Base-by-base conservation (phyloP, 1,140 invertebrate species). In the Rhagoletis pomonella region DNA sequence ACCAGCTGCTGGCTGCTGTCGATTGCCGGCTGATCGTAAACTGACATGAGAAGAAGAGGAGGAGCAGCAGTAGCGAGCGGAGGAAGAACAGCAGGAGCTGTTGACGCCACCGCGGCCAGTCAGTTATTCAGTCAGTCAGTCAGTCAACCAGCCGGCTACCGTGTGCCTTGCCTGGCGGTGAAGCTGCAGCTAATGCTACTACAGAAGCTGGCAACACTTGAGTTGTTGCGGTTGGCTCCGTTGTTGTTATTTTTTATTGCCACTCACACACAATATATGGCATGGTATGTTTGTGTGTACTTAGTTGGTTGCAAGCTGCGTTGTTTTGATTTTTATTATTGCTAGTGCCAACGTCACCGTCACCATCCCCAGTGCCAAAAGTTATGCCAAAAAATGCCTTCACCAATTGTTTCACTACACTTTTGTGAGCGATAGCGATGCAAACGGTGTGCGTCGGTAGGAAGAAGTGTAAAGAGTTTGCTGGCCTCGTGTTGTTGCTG, bases 21-120 rank as follows among this genome's bases (percentile, higher is more conserved):
- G 69, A 19, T 77, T 77, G 69, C 69, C 73, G n/a, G 73, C 73
- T 81, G 73, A 81, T 81, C 73, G 47, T 81, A 81, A 81, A 81
- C 73, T 81, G 73, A 55, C 73, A 55, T 14, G 44, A 69, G 67
- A 4, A n/a, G 7, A 17, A 14, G 67, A 69, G 10, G 67, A 69
- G 39, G 5, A 7, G 5, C 10, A 10, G 50, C 50, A 10, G 50
- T 55, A 10, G 50, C 50, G 10, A 55, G 50, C 5, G 50, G 5
- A 55, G 44, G 39, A 17, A n/a, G 29, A 17, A 14, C 19, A 42
- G 10, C 12, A 69, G 39, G 29, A 73, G 39, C 67, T 42, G 39
- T 12, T 44, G 39, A 73, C 67, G 67, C 67, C 67, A 73, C 42
- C 50, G 50, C 10, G 50, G 50, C 9, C 55, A n/a, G 47, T 19